phyloP scores from a whole-genome alignment of 2,888 invertebrate genomes.

The Diogma glabrata region DNA sequence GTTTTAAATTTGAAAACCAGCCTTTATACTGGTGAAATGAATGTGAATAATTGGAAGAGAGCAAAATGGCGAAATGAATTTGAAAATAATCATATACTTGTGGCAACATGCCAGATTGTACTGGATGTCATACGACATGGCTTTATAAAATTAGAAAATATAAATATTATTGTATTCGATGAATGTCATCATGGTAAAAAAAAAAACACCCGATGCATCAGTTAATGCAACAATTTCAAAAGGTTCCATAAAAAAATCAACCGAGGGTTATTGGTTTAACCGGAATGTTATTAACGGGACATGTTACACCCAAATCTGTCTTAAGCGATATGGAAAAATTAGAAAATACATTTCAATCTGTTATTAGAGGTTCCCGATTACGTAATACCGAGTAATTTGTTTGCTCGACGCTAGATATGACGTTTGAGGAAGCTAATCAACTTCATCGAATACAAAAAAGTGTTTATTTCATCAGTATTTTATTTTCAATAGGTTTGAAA shows the following conservation, averaged over 20 bases:
- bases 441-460: too few relatives aligned
- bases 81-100: conserved; percentile 40
- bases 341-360: too few relatives aligned
- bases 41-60: conserved; percentile 60
- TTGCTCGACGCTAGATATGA: too few relatives aligned
- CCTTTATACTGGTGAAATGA: conserved; percentile 60
- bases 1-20: conserved; percentile 52
- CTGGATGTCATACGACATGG: conserved; percentile 54
- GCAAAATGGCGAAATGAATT: conserved; percentile 55
- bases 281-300: conserved; percentile 74
- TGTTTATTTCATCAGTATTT: too few relatives aligned
- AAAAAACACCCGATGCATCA: conserved; percentile 70
- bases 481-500: too few relatives aligned
- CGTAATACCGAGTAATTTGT: too few relatives aligned
- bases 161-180: conserved; percentile 82
- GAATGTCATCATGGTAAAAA: conserved; percentile 89
- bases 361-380: too few relatives aligned
- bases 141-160: conserved; percentile 43
- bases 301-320: too few relatives aligned
- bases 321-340: too few relatives aligned
- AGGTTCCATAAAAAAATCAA: conserved; percentile 33
- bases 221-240: conserved; percentile 54
- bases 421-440: too few relatives aligned
- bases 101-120: conserved; percentile 73
- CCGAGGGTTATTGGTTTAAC: conserved; percentile 79